Evolutionary conservation across 1,140 invertebrate genomes (phyloP), one percentile per base, ranked within the genome.

Genomic region (Brachionus angularis): DNA sequence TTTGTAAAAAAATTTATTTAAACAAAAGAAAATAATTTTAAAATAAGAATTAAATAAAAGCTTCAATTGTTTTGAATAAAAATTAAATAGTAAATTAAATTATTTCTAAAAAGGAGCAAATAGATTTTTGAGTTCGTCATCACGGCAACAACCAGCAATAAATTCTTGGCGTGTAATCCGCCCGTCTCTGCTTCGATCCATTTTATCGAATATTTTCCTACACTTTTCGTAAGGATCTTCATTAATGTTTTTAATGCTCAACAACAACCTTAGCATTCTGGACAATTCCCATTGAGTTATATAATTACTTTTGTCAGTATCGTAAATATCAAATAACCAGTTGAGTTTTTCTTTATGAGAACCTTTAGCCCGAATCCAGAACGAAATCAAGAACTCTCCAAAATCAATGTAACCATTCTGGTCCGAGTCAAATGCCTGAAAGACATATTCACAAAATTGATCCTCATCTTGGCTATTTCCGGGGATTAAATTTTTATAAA

Each of bases 321-420:
- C 70, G 29, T 71, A 71, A 18, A 71, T 71, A 34, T 71, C 70
- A 21, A 71, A 71, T 3, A 53, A 14, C 67, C 67, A 71, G n/a
- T 23, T 52, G n/a, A 71, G 55, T 18, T 61, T 61, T 21, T 61
- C 53, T 34, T 44, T 61, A n/a, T 49, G 12, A 49, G 52, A 46
- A 23, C 71, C 71, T n/a, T 64, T 39, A 3, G 34, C n/a, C 14
- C 34, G n/a, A 16, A 61, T 36, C 52, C 42, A 36, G 31, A 72
- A 39, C 2, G 55, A 44, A 3, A 72, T 49, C 31, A 72, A 33
- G 36, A 72, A 72, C n/a, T 72, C 71, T 12, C 34, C 33, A 42
- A 72, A 72, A 42, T 72, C 49, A 61, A 61, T 53, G n/a, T 21
- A 53, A 27, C 52, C 53, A 29, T 36, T 50, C 10, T 34, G 25